Conservation (phyloP, 2,888 invertebrate species). For the Agonopterix alstromeriana region DNA sequence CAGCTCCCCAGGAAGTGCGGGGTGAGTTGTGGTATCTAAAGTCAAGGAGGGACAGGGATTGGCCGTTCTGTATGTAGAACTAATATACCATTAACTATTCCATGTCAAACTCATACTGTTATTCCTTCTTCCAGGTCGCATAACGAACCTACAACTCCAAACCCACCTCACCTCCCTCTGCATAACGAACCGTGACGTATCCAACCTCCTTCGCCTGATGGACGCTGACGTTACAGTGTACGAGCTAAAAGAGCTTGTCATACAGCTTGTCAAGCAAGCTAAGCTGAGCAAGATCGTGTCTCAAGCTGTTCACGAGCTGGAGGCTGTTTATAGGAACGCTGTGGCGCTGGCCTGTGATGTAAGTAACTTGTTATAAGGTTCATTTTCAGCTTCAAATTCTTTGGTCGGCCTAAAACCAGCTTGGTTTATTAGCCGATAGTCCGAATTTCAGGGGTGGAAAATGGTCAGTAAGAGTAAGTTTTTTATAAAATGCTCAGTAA, state of each 20-base stretch:
- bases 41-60: too few species aligned
- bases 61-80: too few species aligned
- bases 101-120: too few species aligned
- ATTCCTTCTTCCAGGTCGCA: constrained; percentile 37
- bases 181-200: constrained; percentile 81
- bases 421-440: too few species aligned
- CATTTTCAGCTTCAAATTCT: too few species aligned
- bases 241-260: constrained; percentile 78
- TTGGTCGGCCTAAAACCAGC: too few species aligned
- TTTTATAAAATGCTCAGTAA: too few species aligned
- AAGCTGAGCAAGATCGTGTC: constrained; percentile 81
- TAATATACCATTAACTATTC: too few species aligned
- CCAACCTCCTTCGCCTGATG: constrained; percentile 79
- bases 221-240: constrained; percentile 78
- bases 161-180: constrained; percentile 81
- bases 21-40: too few species aligned
- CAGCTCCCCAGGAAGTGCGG: too few species aligned
- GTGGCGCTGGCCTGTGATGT: constrained; percentile 86
- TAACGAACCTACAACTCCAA: constrained; percentile 82
- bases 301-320: constrained; percentile 85
- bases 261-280: constrained; percentile 81
- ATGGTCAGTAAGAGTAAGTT: too few species aligned
- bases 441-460: too few species aligned
- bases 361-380: constrained; percentile 20
- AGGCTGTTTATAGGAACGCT: constrained; percentile 82